A percentile compares a stretch with the other conserved stretches of the same genome.
Conservation (phyloP, 2,888 invertebrate species). For the Protonemura montana region DNA sequence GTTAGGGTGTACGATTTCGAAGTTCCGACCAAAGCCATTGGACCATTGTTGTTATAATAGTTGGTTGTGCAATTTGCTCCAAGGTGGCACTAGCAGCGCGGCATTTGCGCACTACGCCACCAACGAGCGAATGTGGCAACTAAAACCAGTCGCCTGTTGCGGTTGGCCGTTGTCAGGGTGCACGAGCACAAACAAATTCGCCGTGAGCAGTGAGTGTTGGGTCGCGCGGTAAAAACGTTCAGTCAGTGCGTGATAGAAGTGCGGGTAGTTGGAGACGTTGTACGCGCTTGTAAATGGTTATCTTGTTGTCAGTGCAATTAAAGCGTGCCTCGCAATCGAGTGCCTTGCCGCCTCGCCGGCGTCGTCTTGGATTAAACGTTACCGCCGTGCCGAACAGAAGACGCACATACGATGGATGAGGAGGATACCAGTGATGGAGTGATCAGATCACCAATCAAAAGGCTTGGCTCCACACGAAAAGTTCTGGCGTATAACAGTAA, state of each 20-base stretch:
- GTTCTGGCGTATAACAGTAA: conserved; percentile 80
- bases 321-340: neutral
- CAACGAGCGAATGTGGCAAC: neutral
- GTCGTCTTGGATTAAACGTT: neutral
- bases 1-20: neutral
- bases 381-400: neutral
- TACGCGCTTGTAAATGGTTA: neutral
- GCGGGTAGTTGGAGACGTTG: neutral
- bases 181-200: conserved; percentile 22
- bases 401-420: conserved; percentile 67
- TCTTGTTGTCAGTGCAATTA: conserved; percentile 2
- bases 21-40: neutral
- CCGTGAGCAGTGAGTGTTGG: neutral
- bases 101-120: neutral
- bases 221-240: neutral
- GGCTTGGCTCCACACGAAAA: conserved; percentile 82
- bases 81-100: neutral
- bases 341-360: neutral
- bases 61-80: neutral
- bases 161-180: neutral
- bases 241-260: neutral
- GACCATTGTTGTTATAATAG: neutral
- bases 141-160: neutral
- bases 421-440: conserved; percentile 69
- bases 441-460: conserved; percentile 79